Evolutionary conservation across 30 jellyfish, hydroid and myxozoan genomes (phyloP), one percentile per base, ranked within the genome.

Genomic region (Rhopilema esculentum): DNA sequence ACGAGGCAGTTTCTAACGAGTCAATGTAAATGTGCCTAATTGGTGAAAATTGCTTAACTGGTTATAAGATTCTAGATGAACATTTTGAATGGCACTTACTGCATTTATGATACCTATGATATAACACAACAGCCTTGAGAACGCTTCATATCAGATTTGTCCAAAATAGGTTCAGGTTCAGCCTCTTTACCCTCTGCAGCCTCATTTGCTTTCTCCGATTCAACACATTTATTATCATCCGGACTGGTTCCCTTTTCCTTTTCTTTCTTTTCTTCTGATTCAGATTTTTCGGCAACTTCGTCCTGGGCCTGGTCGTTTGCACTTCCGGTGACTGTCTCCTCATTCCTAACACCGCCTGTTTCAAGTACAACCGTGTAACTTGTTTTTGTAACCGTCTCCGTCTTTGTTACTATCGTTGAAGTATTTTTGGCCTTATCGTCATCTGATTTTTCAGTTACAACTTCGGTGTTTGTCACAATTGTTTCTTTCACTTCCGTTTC

Each of bases 91-190:
- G 12, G 57, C 12, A 40, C 57, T 40, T 40, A 40, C 57, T 40
- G 6, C 9, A 2, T 40, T 49, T 12, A 49, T 4, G 22, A 26
- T 27, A 50, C 20, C 64, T 64, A 79, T 61, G 89, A 79, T 61
- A 81, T 81, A 20, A 67, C 74, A 26, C 91, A 81, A 50, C 91
- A 81, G 12, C 91, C 91, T 27, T 66, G 77, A 32, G 91, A 72
- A 18, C 82, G 40, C 69, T 81, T 81, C 48, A 33, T 21, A 22
- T 23, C 83, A 19, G 69, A 16, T 51, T 81, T 66, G 40, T 81
- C 63, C 1, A 16, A 24, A 30, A 81, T 81, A 0, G 79, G 75
- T 12, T 40, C 57, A 2, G 6, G 57, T 49, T 65, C 91, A 16
- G 26, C 50, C 29, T 51, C 63, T 66, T 80, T 48, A 80, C 80